Evolutionary conservation across 2,113 vertebrate species (phyloP).

Genomic region (Engraulis encrasicolus): DNA sequence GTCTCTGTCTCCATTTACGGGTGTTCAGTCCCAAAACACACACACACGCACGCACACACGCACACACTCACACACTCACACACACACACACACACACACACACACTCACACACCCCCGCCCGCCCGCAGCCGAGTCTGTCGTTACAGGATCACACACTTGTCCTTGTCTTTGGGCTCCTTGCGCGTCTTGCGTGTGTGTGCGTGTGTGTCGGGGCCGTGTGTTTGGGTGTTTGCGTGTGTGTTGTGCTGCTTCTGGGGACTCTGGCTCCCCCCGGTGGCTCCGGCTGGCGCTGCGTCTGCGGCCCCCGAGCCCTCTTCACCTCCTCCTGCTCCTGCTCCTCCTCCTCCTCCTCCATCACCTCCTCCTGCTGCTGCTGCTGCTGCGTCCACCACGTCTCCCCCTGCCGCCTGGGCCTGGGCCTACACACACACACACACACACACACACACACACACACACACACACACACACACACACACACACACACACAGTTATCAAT

Average conservation of each 20-base stretch:
- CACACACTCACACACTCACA: background rate
- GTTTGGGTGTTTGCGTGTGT: too few species aligned
- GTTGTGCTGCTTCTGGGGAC: conserved; percentile 87
- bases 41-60: background rate
- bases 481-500: too few species aligned
- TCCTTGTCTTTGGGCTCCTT: conserved; percentile 86
- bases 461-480: too few species aligned
- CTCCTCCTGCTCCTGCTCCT: conserved; percentile 55
- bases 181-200: conserved; percentile 88
- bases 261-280: conserved; percentile 73
- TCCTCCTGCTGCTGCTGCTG: conserved; percentile 25
- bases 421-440: too few species aligned
- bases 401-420: conserved; percentile 62
- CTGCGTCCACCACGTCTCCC: conserved; percentile 29
- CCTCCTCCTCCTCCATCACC: conserved; percentile 50
- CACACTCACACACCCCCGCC: conserved; percentile 4
- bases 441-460: too few species aligned
- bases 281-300: conserved; percentile 60
- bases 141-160: conserved; percentile 94
- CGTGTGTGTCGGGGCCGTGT: conserved; percentile 82
- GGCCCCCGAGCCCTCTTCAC: conserved; percentile 58
- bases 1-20: conserved; percentile 41
- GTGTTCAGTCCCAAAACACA: conserved; percentile 18
- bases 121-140: conserved; percentile 56
- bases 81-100: conserved; percentile 26